phyloP scores from a whole-genome alignment of 2,113 vertebrate genomes.

The Centropristis striata region DNA sequence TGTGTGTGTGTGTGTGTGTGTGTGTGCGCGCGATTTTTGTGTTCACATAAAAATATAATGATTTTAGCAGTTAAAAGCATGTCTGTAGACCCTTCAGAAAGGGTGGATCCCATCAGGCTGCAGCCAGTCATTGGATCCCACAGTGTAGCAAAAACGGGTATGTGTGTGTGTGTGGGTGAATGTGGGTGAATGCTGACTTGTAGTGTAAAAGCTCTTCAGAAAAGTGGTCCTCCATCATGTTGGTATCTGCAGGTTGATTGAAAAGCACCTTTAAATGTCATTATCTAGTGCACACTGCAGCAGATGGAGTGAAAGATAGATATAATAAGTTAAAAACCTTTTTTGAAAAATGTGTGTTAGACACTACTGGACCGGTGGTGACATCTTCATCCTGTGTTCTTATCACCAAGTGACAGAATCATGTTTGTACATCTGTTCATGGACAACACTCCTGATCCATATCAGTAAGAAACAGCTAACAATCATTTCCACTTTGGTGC shows the following conservation, averaged over 20 bases:
- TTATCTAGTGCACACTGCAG: not conserved
- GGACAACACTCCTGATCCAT: not conserved
- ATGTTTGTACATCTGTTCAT: not conserved
- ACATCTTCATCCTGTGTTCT: not conserved
- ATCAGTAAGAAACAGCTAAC: conserved; percentile 1
- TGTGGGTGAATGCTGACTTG: too few species aligned
- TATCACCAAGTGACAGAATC: not conserved
- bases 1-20: too few species aligned
- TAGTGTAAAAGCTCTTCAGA: too few species aligned
- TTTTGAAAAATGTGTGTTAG: not conserved
- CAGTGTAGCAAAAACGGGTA: too few species aligned
- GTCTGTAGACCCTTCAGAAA: too few species aligned
- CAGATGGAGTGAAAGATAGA: not conserved
- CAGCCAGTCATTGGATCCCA: too few species aligned
- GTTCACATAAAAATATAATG: too few species aligned
- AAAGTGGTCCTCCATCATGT: too few species aligned
- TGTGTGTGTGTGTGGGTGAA: too few species aligned
- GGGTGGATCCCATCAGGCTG: too few species aligned
- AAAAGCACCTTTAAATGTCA: not conserved
- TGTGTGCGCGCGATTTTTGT: too few species aligned
- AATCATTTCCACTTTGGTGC: conserved; percentile 16
- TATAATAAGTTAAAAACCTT: not conserved
- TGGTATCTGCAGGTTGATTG: not conserved
- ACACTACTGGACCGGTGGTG: not conserved
- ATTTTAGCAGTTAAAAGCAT: too few species aligned